A percentile compares a stretch with the other conserved stretches of the same genome.
phyloP scores from a whole-genome alignment of 2,888 invertebrate genomes.

The Lasioglossum lativentre region DNA sequence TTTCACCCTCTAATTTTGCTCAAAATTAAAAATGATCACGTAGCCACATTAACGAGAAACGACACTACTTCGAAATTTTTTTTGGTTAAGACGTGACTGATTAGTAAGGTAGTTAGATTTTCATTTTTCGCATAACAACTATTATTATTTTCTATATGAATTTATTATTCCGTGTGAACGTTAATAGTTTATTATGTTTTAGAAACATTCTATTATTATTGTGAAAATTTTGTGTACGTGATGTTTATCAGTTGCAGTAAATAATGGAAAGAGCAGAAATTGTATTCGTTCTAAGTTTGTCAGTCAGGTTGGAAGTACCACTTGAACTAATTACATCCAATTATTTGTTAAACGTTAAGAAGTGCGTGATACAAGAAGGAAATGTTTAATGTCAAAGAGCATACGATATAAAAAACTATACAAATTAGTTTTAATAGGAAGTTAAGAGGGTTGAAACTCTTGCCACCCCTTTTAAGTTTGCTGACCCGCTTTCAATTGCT shows the following conservation, averaged over 20 bases:
- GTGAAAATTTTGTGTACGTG: not conserved
- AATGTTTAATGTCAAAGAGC: not conserved
- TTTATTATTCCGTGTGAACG: not conserved
- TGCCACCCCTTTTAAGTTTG: not conserved
- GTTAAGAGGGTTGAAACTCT: not conserved
- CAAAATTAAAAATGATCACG: not conserved
- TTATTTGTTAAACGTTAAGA: not conserved
- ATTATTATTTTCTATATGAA: not conserved
- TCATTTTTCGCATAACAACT: not conserved
- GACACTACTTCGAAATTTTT: not conserved
- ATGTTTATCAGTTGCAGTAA: not conserved
- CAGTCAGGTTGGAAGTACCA: not conserved
- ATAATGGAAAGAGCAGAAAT: not conserved
- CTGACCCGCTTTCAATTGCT: not conserved
- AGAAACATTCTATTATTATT: not conserved
- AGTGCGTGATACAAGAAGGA: not conserved
- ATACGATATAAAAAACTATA: not conserved
- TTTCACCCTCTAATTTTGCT: constrained; percentile 14
- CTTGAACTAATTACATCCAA: not conserved
- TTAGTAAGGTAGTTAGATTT: not conserved
- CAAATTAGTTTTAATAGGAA: constrained; percentile 1
- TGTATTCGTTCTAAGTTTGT: not conserved
- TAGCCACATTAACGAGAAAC: not conserved
- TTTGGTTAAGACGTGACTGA: not conserved
- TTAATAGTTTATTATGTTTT: not conserved